Evolutionary conservation across 2,888 invertebrate genomes (phyloP), one percentile per base, ranked within the genome.

Genomic region (Halocaridina rubra): DNA sequence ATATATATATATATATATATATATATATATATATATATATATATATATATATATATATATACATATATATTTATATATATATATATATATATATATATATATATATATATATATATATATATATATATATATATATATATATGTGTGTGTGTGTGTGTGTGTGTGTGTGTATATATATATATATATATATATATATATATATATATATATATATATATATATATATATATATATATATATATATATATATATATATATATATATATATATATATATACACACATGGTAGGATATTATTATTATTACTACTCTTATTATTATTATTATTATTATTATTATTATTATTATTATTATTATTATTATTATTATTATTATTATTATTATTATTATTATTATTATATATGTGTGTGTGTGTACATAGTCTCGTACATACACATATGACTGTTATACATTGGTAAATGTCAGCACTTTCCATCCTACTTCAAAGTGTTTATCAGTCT

Each of bases 11-110:
- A 69, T 69, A 69, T 69, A 69, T 69, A 69, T 69, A 69, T 69
- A 69, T 69, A 69, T 69, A 69, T 69, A 69, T 69, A 69, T 69
- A 69, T 69, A 69, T 69, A 69, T 69, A 69, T 69, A 69, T 69
- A 69, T 69, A 69, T 69, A 69, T 69, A 69, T 69, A 69, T 69
- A 69, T 69, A 69, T 69, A 69, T 69, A 69, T 69, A 69, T 69
- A 69, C 10, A 69, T 69, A 69, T 69, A 69, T 27, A 69, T 27
- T 24, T 69, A 69, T 69, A 69, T 24, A 69, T 69, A 69, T 69
- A 69, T 27, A 69, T 69, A n/a, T 69, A n/a, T 69, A 69, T 69
- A 27, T 69, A 27, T 69, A 27, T 69, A 69, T 69, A 69, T 69
- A 69, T 69, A 69, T 69, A 27, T 69, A 69, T 69, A 39, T 39